phyloP scores from a whole-genome alignment of 2,888 invertebrate species.

The Coelinius sp. region DNA sequence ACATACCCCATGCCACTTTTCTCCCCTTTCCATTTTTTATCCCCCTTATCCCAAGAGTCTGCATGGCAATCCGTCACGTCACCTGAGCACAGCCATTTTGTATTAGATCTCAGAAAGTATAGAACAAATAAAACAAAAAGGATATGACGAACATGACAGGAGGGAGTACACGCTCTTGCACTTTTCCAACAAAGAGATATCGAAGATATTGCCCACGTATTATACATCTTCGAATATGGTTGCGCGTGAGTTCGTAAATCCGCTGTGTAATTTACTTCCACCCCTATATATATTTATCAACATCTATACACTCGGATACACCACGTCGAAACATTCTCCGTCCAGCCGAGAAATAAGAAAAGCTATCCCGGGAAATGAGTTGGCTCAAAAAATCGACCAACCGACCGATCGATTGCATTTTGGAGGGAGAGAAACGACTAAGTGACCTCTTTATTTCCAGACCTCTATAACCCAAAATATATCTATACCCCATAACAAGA shows the following conservation, averaged over 20 bases:
- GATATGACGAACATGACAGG: neutral
- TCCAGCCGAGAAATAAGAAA: constrained; percentile 17
- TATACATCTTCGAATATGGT: constrained; percentile 21
- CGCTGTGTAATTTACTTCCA: constrained; percentile 19
- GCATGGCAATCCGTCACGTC: constrained; percentile 21
- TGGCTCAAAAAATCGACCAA: no score
- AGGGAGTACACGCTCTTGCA: neutral
- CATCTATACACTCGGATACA: no score
- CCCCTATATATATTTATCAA: no score
- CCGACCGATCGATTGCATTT: neutral
- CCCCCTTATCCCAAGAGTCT: constrained; percentile 17
- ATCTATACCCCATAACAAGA: no score
- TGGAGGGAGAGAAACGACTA: neutral
- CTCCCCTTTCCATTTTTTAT: constrained; percentile 32
- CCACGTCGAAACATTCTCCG: neutral
- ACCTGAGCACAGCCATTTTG: neutral
- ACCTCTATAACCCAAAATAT: neutral
- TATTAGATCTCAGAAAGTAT: neutral
- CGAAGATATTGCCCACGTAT: constrained; percentile 18
- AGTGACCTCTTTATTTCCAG: neutral
- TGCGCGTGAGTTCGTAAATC: constrained; percentile 33
- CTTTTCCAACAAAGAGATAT: constrained; percentile 25
- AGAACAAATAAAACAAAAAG: neutral
- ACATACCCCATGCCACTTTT: constrained; percentile 20
- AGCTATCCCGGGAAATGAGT: neutral